A percentile compares a stretch with the other conserved stretches of the same genome.
phyloP scores from a whole-genome alignment of 2,113 vertebrate genomes.

The Jaculus jaculus region DNA sequence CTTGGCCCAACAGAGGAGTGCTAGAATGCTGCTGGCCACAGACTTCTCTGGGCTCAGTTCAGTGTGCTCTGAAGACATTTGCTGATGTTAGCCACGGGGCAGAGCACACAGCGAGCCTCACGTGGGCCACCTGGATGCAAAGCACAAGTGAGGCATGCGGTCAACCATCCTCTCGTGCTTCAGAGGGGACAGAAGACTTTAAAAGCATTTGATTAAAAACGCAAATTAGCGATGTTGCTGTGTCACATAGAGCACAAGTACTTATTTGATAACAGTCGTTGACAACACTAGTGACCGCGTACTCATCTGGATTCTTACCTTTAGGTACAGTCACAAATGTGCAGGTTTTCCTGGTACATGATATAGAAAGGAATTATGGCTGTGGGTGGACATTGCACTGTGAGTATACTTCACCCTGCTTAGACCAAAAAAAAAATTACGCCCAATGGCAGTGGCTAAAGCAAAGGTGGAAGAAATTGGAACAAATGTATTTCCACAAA shows the following conservation, averaged over 20 bases:
- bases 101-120: not conserved
- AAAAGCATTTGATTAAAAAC: constrained; percentile 1
- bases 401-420: not conserved
- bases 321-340: too few relatives aligned
- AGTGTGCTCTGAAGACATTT: not conserved
- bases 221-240: not conserved
- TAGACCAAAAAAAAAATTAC: not conserved
- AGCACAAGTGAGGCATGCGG: not conserved
- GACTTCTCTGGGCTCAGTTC: not conserved
- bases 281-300: not conserved
- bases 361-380: not conserved
- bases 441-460: not conserved
- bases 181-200: not conserved
- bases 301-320: not conserved
- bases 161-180: not conserved
- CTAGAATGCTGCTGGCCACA: not conserved
- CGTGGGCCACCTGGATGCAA: not conserved
- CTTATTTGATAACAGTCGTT: not conserved
- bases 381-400: not conserved
- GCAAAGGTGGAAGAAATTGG: not conserved
- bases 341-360: not conserved
- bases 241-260: not conserved
- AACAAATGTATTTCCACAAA: not conserved
- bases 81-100: not conserved
- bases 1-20: not conserved